These are phyloP conservation scores for Chanos chanos DNA, from an alignment of 2,797 vertebrate species.

Conservation along the genomic window DNA sequence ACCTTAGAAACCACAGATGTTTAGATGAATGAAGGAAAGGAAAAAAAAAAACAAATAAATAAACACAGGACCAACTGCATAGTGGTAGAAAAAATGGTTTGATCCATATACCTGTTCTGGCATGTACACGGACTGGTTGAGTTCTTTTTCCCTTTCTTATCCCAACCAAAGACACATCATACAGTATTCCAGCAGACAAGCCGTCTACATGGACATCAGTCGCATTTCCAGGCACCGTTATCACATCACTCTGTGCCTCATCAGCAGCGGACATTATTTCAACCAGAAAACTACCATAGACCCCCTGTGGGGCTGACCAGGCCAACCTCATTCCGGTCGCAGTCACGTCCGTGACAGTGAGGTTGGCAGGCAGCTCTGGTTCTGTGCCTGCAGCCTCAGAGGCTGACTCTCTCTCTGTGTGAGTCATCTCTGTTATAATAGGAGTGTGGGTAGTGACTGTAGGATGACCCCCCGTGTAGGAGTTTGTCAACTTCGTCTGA, in stretches of 20 bases:
- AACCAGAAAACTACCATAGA: constrained; percentile 67
- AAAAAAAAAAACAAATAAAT: too few species aligned
- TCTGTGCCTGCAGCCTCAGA: constrained; percentile 45
- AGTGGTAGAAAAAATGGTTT: too few species aligned
- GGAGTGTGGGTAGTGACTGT: constrained; percentile 22
- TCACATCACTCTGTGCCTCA: constrained; percentile 35
- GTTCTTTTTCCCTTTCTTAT: constrained; percentile 59
- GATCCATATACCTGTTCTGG: constrained; percentile 73
- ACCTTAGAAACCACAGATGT: too few species aligned
- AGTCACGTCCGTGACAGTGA: constrained; percentile 45
- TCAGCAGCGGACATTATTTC: constrained; percentile 55
- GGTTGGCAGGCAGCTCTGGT: constrained; percentile 28
- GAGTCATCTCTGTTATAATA: constrained; percentile 35
- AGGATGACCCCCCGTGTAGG: constrained; percentile 39
- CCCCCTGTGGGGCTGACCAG: constrained; percentile 60
- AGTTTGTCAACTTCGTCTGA: constrained; percentile 40
- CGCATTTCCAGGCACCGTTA: constrained; percentile 58
- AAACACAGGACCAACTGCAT: too few species aligned
- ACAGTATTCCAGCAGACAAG: constrained; percentile 60
- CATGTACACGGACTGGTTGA: constrained; percentile 58
- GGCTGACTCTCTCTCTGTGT: constrained; percentile 34
- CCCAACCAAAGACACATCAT: constrained; percentile 65
- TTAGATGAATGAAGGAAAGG: too few species aligned
- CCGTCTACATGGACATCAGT: constrained; percentile 59
- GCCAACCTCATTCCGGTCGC: constrained; percentile 51